Base-by-base conservation (phyloP, 2,113 vertebrate species). In the Hucho hucho region DNA sequence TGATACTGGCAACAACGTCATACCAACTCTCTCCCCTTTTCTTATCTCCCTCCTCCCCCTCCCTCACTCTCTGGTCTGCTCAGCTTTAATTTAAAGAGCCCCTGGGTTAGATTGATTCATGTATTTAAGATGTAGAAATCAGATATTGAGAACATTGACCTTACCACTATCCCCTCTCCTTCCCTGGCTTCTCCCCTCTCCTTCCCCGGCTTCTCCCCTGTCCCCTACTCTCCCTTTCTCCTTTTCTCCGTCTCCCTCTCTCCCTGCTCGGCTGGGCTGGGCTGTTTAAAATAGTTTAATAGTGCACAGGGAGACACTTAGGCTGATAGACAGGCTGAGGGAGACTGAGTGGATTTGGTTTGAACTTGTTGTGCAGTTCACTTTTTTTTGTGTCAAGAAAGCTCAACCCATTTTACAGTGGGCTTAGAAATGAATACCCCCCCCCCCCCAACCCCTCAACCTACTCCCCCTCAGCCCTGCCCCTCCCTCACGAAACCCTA, bases 401-500 rank as follows among this genome's bases (percentile, higher is more conserved):
- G 66, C 32, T 68, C 7, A 4, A n/a, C 77, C 71, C 61, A 22
- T 88, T 89, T 84, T 83, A 96, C 96, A 95, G 96, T 95, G 95
- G 95, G 95, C 95, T 96, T 96, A 96, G 95, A 94, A 95, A 96
- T 94, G 95, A 95, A 98, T 98, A 96, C 95, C 96, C 95, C 95
- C 83, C 95, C 83, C 84, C 90, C 74, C 78, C 70, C 65, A 46
- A 13, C 78, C 80, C 64, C 26, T 65, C 72, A 61, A 43, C 70
- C 49, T 28, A 63, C 72, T 74, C 67, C 75, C 81, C 82, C 75
- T 70, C 56, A 4, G 68, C 29, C 70, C 69, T 63, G 72, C 80
- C 79, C 84, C 90, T 81, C 89, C 95, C 95, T 94, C 93, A 93
- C 96, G 97, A 97, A 98, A 97, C 90, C 91, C 91, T 84, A 92